Conservation (phyloP, 1,140 invertebrate genomes). For the Camponotus pennsylvanicus region DNA sequence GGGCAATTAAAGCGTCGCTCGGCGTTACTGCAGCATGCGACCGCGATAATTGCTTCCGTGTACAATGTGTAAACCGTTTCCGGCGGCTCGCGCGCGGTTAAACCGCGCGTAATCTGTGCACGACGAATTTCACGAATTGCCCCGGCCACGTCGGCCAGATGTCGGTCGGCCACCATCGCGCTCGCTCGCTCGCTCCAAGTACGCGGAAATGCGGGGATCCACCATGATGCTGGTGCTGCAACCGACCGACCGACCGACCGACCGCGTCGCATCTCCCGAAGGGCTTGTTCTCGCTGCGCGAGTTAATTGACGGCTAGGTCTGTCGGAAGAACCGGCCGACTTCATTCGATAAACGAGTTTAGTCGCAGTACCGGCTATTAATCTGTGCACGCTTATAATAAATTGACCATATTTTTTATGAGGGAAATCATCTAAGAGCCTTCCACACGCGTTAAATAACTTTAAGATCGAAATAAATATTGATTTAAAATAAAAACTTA, state of each 20-base stretch:
- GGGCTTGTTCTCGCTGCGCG: constrained; percentile 37
- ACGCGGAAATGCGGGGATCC: constrained; percentile 48
- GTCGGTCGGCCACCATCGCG: constrained; percentile 45
- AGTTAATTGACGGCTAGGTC: constrained; percentile 46
- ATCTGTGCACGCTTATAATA: constrained; percentile 24
- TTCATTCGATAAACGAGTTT: constrained; percentile 49
- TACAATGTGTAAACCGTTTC: constrained; percentile 60
- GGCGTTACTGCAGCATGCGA: constrained; percentile 34
- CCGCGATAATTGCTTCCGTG: constrained; percentile 61
- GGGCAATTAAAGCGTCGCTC: constrained; percentile 49
- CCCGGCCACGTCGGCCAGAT: constrained; percentile 59
- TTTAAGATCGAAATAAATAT: not conserved
- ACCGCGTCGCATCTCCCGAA: constrained; percentile 39
- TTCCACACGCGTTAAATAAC: not conserved
- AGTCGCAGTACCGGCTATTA: constrained; percentile 35
- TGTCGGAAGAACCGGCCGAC: constrained; percentile 49
- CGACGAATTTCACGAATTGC: constrained; percentile 62
- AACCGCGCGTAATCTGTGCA: constrained; percentile 52
- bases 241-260: not conserved
- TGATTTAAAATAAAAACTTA: not conserved
- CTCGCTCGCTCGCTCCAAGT: constrained; percentile 18
- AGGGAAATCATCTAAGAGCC: constrained; percentile 1
- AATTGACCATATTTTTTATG: constrained; percentile 6
- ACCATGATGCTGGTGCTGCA: not conserved
- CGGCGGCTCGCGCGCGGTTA: constrained; percentile 40